A percentile compares a stretch with the other conserved stretches of the same genome.
Conservation (phyloP, 2,113 vertebrate species). For the Cervus canadensis region DNA sequence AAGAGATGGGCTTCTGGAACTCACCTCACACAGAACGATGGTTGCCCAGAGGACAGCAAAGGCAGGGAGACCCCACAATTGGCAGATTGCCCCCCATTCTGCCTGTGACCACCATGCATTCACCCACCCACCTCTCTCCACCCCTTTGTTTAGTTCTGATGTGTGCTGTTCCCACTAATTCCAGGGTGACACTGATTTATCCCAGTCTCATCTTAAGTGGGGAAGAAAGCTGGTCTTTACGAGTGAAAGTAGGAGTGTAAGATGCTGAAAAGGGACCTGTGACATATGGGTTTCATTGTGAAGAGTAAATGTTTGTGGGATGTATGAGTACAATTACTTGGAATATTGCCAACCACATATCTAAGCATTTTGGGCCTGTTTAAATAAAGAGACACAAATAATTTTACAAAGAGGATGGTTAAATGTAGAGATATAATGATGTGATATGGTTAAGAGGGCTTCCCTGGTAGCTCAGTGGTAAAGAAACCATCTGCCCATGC, state of each 20-base stretch:
- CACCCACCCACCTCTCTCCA: neutral
- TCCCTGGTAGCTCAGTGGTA: neutral
- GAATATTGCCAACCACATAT: neutral
- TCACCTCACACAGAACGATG: neutral
- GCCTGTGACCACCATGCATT: neutral
- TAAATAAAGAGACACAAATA: neutral
- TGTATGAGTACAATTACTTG: neutral
- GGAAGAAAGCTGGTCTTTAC: neutral
- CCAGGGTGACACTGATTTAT: neutral
- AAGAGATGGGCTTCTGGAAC: neutral
- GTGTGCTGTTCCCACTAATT: neutral
- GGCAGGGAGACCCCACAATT: neutral
- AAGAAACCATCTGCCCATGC: neutral
- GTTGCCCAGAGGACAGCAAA: neutral
- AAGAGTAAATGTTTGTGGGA: neutral
- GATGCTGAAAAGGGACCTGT: neutral
- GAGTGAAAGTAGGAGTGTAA: neutral
- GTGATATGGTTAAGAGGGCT: neutral
- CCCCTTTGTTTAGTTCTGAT: neutral
- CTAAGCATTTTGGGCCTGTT: neutral
- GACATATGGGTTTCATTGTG: neutral
- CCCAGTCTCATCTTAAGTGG: neutral
- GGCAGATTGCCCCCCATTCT: too few species aligned
- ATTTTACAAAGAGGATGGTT: neutral
- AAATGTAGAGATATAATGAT: neutral